Evolutionary conservation across 2,113 vertebrate genomes (phyloP).

Genomic region (Rhinopomastus cyanomelas): DNA sequence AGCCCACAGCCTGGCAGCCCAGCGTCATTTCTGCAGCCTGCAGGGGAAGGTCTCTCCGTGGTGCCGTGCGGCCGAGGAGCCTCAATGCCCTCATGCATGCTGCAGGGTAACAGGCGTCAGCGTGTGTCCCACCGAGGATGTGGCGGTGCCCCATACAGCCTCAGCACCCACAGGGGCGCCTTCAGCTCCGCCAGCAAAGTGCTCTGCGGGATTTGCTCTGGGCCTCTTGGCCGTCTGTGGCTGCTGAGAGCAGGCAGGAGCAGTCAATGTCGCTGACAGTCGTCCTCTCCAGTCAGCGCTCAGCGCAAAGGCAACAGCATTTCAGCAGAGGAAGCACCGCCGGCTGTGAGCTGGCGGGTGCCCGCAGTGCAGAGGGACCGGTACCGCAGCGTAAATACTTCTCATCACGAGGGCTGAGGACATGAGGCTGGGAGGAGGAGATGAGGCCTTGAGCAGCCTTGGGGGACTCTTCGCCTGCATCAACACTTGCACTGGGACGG

Average conservation of each 20-base stretch:
- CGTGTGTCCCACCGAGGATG: neutral
- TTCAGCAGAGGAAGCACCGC: neutral
- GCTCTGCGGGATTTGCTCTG: neutral
- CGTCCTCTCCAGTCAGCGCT: rapidly evolving
- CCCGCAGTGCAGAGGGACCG: rapidly evolving
- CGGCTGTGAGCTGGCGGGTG: neutral
- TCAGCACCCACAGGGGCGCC: neutral
- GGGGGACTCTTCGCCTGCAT: neutral
- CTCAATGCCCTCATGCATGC: neutral
- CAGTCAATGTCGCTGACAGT: rapidly evolving
- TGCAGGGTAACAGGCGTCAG: rapidly evolving
- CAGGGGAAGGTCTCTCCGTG: neutral
- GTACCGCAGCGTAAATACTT: rapidly evolving
- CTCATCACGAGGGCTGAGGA: neutral
- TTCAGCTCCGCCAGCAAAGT: neutral
- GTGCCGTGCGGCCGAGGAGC: rapidly evolving
- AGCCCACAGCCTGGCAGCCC: neutral
- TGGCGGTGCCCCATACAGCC: neutral
- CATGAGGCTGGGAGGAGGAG: neutral
- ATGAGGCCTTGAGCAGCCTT: neutral
- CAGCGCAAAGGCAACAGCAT: neutral
- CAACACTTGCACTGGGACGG: neutral
- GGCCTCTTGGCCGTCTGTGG: neutral
- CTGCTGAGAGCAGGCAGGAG: neutral
- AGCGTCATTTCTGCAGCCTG: neutral